These are phyloP conservation scores for Antechinus stuartii DNA, from an alignment of 2,113 vertebrate genomes.

Conservation along the genomic window DNA sequence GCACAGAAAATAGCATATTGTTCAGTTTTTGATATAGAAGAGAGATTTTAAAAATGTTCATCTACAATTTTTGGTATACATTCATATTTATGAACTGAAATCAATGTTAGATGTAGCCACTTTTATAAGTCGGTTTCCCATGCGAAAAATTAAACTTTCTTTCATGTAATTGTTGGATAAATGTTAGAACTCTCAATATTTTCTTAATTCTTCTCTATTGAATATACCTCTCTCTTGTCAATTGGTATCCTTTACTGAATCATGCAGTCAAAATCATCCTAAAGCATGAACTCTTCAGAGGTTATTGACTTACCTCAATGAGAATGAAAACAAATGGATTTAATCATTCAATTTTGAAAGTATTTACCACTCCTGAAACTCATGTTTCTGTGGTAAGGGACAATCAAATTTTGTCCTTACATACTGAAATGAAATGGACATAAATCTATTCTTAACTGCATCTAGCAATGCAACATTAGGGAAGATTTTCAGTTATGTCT, in stretches of 20 bases:
- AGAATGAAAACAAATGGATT: conserved; percentile 35
- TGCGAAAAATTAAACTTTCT: conserved; percentile 14
- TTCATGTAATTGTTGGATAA: background rate
- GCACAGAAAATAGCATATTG: background rate
- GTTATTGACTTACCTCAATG: conserved; percentile 24
- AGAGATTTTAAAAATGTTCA: conserved; percentile 34
- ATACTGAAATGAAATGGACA: background rate
- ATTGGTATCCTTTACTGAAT: background rate
- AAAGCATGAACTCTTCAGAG: background rate
- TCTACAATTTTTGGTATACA: conserved; percentile 46
- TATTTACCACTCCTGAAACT: background rate
- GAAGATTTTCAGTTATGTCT: background rate
- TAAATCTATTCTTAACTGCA: background rate
- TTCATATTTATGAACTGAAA: conserved; percentile 35
- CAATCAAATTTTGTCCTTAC: background rate
- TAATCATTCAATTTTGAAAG: conserved; percentile 1
- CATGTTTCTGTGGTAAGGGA: conserved; percentile 19
- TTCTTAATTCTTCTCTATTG: conserved; percentile 6
- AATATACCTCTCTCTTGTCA: conserved; percentile 2
- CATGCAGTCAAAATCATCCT: background rate
- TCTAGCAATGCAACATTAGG: background rate
- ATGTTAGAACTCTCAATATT: conserved; percentile 19
- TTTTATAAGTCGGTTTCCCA: conserved; percentile 39
- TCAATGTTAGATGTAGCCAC: conserved; percentile 35
- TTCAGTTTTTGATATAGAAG: conserved; percentile 34